These are phyloP conservation scores for Pachycephala philippinensis DNA, from an alignment of 2,113 vertebrate species.

Conservation along the genomic window DNA sequence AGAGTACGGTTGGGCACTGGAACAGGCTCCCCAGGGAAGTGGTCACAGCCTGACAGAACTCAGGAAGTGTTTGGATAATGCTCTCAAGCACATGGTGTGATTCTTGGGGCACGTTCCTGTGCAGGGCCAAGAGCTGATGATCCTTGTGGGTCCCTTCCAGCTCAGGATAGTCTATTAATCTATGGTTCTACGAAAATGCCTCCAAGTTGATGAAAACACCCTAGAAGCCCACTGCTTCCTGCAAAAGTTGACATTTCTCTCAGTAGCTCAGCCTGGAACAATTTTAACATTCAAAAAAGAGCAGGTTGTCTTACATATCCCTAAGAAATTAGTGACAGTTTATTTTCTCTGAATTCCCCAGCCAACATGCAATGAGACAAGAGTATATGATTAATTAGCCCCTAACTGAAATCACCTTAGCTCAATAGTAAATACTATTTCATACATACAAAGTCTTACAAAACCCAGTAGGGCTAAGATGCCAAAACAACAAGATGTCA, in stretches of 20 bases:
- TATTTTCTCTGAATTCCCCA: slow-evolving; percentile 13
- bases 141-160: neutral
- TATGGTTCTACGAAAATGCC: neutral
- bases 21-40: neutral
- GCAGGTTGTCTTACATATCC: neutral
- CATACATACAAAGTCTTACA: neutral
- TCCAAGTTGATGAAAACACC: neutral
- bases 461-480: neutral
- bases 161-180: neutral
- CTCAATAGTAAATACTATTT: neutral
- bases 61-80: neutral
- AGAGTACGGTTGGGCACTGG: neutral
- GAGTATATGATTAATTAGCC: neutral
- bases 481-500: neutral
- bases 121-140: neutral
- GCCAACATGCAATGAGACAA: neutral
- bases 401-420: slow-evolving; percentile 5
- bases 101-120: neutral
- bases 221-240: neutral
- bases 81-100: neutral
- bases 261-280: neutral
- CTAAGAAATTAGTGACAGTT: neutral
- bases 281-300: neutral
- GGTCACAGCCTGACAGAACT: neutral
- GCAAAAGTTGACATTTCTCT: neutral